Percentiles rank a stretch among this genome's conserved stretches.
Conservation (phyloP, 35 echinoderm and acorn worm genomes). For the Strongylocentrotus purpuratus region DNA sequence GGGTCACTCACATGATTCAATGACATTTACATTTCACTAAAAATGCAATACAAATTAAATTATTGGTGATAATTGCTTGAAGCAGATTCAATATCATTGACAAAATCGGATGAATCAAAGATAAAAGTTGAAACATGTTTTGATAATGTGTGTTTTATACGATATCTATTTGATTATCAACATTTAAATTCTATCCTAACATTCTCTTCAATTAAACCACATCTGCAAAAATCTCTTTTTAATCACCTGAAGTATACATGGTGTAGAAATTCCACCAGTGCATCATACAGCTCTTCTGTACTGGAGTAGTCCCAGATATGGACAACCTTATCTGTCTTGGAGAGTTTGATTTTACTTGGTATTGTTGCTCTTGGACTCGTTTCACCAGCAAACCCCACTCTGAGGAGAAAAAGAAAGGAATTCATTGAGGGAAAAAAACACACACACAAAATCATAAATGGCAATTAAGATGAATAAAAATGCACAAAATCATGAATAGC, state of each 20-base stretch:
- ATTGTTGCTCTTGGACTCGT: constrained; percentile 85
- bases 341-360: constrained; percentile 78
- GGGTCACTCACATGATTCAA: too few relatives aligned
- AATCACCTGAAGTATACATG: constrained; percentile 89
- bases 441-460: neutral
- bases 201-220: neutral
- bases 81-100: too few relatives aligned
- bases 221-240: neutral
- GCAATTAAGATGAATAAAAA: too few relatives aligned
- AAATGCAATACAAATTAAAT: too few relatives aligned
- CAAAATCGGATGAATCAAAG: too few relatives aligned
- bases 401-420: constrained; percentile 47
- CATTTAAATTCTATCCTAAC: neutral
- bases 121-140: too few relatives aligned
- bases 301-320: constrained; percentile 67
- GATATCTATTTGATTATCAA: neutral
- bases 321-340: constrained; percentile 65
- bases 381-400: constrained; percentile 95
- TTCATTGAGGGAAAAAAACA: neutral
- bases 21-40: too few relatives aligned
- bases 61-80: too few relatives aligned
- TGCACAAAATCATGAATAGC: neutral
- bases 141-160: neutral
- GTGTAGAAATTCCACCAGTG: constrained; percentile 91
- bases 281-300: constrained; percentile 85